phyloP scores from a whole-genome alignment of 2,113 vertebrate genomes.

The Rhagologus leucostigma region DNA sequence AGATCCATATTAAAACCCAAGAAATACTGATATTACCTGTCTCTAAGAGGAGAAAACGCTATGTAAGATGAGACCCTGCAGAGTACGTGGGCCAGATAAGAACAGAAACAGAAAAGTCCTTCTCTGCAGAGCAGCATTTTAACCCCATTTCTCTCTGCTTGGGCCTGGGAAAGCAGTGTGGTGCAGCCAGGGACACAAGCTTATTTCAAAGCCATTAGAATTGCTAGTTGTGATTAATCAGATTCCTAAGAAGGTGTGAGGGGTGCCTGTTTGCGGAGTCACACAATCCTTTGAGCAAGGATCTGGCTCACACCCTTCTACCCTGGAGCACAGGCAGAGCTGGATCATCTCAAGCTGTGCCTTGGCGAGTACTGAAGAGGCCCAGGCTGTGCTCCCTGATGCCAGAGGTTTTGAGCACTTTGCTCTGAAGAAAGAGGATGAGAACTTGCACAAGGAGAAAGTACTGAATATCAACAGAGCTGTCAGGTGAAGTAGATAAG shows the following conservation, averaged over 20 bases:
- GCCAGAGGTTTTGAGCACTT: neutral
- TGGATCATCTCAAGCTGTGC: neutral
- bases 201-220: neutral
- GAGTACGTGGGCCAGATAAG: neutral
- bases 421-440: neutral
- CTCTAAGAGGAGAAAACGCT: neutral
- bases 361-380: neutral
- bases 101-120: neutral
- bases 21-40: neutral
- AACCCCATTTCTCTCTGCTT: neutral
- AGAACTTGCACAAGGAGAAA: neutral
- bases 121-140: neutral
- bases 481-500: neutral
- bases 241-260: neutral
- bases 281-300: neutral
- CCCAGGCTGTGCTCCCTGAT: neutral
- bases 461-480: neutral
- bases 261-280: neutral
- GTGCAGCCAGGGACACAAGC: neutral
- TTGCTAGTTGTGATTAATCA: neutral
- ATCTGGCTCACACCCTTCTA: neutral
- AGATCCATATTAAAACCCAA: neutral
- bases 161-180: neutral
- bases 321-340: neutral
- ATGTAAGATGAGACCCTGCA: neutral